Evolutionary conservation across 2,888 invertebrate species (phyloP), one percentile per base, ranked within the genome.

Genomic region (Clusia tigrina): DNA sequence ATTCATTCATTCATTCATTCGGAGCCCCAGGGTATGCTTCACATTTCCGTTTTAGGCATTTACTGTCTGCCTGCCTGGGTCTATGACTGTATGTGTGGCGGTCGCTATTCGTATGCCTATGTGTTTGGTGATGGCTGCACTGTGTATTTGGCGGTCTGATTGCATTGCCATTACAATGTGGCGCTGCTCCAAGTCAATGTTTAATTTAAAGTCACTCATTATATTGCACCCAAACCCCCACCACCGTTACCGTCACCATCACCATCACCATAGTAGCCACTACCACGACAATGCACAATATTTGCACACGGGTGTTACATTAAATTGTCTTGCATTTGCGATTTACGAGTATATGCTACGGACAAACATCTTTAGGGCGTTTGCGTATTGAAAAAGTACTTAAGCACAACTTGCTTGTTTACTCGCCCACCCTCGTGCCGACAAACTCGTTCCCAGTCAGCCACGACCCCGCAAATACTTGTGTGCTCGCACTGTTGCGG

Each of bases 141-240:
- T 20, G 22, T 3, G 48, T 6, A 20, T 48, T 20, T 22, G 22
- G 48, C 32, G 12, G 42, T 42, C 42, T 42, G 42, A 42, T 42
- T 42, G 42, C 42, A 42, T 15, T 42, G 42, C 6, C n/a, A 17
- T 42, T 42, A 12, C 32, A 5, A 32, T 32, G 52, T 52, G 52
- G 5, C 5, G 42, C n/a, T 42, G n/a, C 42, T 42, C 25, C 54
- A 54, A 32, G 32, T 46, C 63, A 52, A 53, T 63, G 63, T 63
- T 63, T 63, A 63, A 63, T 63, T 63, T 55, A 59, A 63, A 55
- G 51, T 63, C 63, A 58, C 51, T 59, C 59, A 63, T 63, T 63
- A 63, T 63, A 25, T 59, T n/a, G 10, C 48, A 55, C 26, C 63
- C 51, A 5, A 2, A 9, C 18, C 6, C 2, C 48, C 20, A 20